Evolutionary conservation across 2,888 invertebrate genomes (phyloP).

Genomic region (Chydorus sphaericus): DNA sequence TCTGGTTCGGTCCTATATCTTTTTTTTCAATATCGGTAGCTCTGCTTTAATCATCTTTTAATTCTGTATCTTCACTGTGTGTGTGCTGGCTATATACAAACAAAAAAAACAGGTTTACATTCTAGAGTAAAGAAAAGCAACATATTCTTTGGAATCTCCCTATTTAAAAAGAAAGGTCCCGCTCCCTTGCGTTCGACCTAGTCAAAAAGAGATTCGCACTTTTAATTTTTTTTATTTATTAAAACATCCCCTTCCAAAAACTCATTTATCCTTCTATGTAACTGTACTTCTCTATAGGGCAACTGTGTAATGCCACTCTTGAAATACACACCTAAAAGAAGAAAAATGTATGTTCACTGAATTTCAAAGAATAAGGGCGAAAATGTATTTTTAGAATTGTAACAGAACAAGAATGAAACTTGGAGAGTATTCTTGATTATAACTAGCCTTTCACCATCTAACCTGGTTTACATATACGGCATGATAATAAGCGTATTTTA

Average conservation of each 20-base stretch:
- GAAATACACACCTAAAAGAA: constrained; percentile 1
- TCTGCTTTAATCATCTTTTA: not conserved
- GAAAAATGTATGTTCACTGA: too few relatives aligned
- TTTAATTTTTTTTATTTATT: constrained; percentile 3
- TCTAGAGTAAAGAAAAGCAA: too few relatives aligned
- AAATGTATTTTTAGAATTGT: not conserved
- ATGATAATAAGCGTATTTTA: too few relatives aligned
- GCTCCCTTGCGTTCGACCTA: too few relatives aligned
- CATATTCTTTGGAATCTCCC: too few relatives aligned
- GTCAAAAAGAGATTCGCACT: constrained; percentile 3
- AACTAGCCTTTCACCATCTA: too few relatives aligned
- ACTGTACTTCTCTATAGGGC: not conserved
- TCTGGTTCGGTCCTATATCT: not conserved
- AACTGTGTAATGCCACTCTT: constrained; percentile 4
- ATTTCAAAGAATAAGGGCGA: not conserved
- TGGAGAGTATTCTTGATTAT: too few relatives aligned
- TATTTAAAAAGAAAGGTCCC: too few relatives aligned
- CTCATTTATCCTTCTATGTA: constrained; percentile 5
- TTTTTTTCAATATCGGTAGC: not conserved
- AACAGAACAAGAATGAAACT: too few relatives aligned
- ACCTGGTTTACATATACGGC: too few relatives aligned
- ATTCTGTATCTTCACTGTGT: not conserved
- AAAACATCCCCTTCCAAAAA: not conserved
- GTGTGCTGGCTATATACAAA: constrained; percentile 1
- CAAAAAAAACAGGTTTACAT: too few relatives aligned